Evolutionary conservation across 2,888 invertebrate species (phyloP), one percentile per base, ranked within the genome.

Genomic region (Boloria selene): DNA sequence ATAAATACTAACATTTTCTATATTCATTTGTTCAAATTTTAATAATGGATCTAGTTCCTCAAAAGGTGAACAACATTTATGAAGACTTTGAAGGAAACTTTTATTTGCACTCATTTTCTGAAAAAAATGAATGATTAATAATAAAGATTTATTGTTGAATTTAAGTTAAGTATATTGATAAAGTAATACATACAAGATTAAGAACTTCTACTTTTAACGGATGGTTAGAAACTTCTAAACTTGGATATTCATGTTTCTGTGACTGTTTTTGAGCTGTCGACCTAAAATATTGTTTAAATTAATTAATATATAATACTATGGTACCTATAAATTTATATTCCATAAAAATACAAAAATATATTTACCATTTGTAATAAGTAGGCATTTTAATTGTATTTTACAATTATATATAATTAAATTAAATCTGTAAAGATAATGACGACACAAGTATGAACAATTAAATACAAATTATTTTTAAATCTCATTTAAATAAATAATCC

Each of bases 41-140:
- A 91, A 73, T 16, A 92, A 76, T 14, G 92, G 92, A 73, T 92
- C 92, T 10, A 84, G 78, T 75, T 88, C 90, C 75, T 89, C 91
- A 81, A 89, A 90, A 38, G 84, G 82, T 64, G 84, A 81, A 79
- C 87, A 91, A 88, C 90, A 90, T 82, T 88, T 90, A 69, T 84
- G 86, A 13, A 91, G 78, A 58, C 81, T 85, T 60, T 90, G 87
- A 47, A 89, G 80, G 49, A 90, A 86, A 67, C 78, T 81, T 73
- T 83, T 86, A 59, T 75, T 83, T 10, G 80, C 71, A 68, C 74
- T 81, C 56, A 81, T 79, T 72, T 80, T 87, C 90, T 90, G 77
- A 22, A 84, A 86, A 52, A 14, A 31, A 38, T n/a, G 22, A 45
- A 50, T 10, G n/a, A 13, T 7, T 13, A 18, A 6, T 13, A 13